phyloP scores from a whole-genome alignment of 2,113 vertebrate species.

The Saimiri boliviensis region DNA sequence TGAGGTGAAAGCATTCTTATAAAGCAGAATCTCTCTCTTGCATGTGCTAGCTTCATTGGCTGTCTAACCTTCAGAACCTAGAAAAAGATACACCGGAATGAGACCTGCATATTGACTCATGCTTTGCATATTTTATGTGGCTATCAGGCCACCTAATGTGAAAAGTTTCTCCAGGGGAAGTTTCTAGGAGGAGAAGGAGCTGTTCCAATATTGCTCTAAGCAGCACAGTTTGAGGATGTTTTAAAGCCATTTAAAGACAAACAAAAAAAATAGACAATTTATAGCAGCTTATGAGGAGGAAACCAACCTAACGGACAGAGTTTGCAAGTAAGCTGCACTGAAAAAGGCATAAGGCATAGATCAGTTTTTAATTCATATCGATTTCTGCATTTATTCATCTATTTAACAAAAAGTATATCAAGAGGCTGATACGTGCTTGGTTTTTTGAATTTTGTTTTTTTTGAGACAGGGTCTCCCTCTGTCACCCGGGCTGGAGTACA shows the following conservation, averaged over 20 bases:
- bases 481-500: no score
- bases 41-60: neutral
- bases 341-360: neutral
- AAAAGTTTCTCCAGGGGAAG: neutral
- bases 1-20: neutral
- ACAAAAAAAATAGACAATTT: neutral
- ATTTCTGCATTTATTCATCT: neutral
- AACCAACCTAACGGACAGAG: neutral
- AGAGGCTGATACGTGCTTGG: neutral
- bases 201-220: neutral
- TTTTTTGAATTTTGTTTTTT: neutral
- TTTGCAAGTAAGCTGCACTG: neutral
- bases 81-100: rapidly evolving
- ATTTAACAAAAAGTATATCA: neutral
- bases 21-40: neutral
- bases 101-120: neutral
- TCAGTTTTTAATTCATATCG: neutral
- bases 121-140: neutral
- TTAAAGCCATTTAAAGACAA: neutral
- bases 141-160: neutral
- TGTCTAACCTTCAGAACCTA: neutral
- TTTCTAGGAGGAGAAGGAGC: neutral
- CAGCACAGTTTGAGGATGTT: neutral
- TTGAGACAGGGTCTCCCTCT: no score
- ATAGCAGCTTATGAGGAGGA: neutral